A percentile compares a stretch with the other conserved stretches of the same genome.
Conservation (phyloP, 2,113 vertebrate genomes). For the Chrysemys picta region DNA sequence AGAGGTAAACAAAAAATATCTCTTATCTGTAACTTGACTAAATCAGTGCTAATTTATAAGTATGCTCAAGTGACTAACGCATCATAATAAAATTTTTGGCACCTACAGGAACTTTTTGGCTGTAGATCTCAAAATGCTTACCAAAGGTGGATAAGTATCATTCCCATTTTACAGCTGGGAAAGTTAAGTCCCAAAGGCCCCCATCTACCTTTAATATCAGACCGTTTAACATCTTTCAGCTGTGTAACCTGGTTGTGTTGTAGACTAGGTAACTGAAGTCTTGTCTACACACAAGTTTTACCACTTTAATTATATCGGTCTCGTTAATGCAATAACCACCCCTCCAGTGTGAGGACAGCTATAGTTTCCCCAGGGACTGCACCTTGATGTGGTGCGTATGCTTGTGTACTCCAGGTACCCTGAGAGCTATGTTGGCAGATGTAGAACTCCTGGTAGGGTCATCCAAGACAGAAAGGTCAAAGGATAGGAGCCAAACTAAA, state of each 20-base stretch:
- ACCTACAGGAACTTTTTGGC: not conserved
- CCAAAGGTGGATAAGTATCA: not conserved
- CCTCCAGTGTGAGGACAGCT: not conserved
- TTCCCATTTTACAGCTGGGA: not conserved
- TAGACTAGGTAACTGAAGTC: not conserved
- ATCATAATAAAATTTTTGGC: not conserved
- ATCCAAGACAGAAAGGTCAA: not conserved
- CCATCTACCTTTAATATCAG: not conserved
- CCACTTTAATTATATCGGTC: not conserved
- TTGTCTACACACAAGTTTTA: not conserved
- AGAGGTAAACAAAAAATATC: not conserved
- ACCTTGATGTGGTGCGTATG: not conserved
- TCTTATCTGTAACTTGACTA: not conserved
- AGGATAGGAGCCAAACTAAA: not conserved
- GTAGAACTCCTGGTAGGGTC: not conserved
- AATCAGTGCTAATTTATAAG: too few relatives aligned
- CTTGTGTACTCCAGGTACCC: not conserved
- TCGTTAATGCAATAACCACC: not conserved
- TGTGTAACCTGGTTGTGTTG: not conserved
- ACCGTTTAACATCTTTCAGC: not conserved
- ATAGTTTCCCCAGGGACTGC: not conserved
- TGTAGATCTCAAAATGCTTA: not conserved
- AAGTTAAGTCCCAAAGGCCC: not conserved
- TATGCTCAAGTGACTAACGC: too few relatives aligned
- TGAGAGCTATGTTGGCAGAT: accelerated